Conservation (phyloP, 2,113 vertebrate species). For the Rhinolophus ferrumequinum region DNA sequence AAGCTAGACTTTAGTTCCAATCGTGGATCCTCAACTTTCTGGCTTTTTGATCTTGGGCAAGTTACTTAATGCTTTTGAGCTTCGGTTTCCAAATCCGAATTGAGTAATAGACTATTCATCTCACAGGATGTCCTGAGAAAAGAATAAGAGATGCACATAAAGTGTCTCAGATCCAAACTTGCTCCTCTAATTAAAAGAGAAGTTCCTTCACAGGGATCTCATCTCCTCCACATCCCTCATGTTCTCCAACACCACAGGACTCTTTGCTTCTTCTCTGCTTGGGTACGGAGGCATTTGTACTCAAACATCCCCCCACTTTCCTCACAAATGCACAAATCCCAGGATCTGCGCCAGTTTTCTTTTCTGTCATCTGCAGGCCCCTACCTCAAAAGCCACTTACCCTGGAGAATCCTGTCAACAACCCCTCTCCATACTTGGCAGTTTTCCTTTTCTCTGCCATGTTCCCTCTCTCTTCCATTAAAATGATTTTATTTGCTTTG, state of each 20-base stretch:
- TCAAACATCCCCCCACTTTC: background rate
- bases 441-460: conserved; percentile 38
- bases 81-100: conserved; percentile 44
- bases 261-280: background rate
- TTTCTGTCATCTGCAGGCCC: background rate
- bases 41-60: conserved; percentile 37
- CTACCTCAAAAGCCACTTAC: background rate
- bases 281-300: background rate
- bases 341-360: background rate
- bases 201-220: background rate
- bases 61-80: conserved; percentile 37
- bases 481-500: conserved; percentile 79
- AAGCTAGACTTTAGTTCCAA: background rate
- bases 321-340: background rate
- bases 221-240: too few species aligned
- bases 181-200: conserved; percentile 17
- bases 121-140: background rate
- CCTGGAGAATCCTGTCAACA: background rate
- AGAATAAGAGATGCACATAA: background rate
- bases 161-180: background rate
- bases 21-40: background rate
- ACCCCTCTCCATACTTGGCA: background rate
- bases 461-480: conserved; percentile 66
- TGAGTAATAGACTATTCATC: conserved; percentile 1
- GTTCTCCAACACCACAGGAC: background rate